phyloP scores from a whole-genome alignment of 2,888 invertebrate genomes.

The Pegoplata infirma region DNA sequence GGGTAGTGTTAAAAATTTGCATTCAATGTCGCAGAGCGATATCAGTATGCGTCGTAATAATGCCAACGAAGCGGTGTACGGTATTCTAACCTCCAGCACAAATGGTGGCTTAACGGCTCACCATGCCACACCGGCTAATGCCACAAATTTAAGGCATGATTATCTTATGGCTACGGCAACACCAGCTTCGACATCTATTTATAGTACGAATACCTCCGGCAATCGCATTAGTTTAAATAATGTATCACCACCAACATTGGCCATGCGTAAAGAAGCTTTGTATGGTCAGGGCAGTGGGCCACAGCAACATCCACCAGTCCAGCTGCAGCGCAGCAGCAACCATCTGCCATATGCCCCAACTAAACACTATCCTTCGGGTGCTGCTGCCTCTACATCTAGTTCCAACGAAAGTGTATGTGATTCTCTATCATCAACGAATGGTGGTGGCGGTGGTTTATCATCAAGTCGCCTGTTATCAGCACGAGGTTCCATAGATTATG shows the following conservation, averaged over 20 bases:
- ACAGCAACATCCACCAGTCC: slow-evolving; percentile 71
- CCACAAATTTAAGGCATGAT: slow-evolving; percentile 73
- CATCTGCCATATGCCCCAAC: slow-evolving; percentile 73
- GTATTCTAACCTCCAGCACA: slow-evolving; percentile 64
- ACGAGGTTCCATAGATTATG: slow-evolving; percentile 74
- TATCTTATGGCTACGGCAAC: slow-evolving; percentile 74
- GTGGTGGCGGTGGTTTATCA: slow-evolving; percentile 69
- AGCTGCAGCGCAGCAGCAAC: slow-evolving; percentile 71
- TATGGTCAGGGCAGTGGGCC: slow-evolving; percentile 67
- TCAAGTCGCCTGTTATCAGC: slow-evolving; percentile 67
- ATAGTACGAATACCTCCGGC: slow-evolving; percentile 66
- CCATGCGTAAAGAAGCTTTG: slow-evolving; percentile 72
- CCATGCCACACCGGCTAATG: slow-evolving; percentile 74
- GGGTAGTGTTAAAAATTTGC: slow-evolving; percentile 75
- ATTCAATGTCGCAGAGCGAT: slow-evolving; percentile 76
- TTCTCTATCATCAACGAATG: slow-evolving; percentile 81
- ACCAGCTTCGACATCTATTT: slow-evolving; percentile 70
- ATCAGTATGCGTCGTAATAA: slow-evolving; percentile 71
- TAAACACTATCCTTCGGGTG: slow-evolving; percentile 75
- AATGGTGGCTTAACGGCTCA: slow-evolving; percentile 72
- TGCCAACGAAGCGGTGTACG: slow-evolving; percentile 62
- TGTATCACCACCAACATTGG: slow-evolving; percentile 74
- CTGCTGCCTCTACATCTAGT: slow-evolving; percentile 83
- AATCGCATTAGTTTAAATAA: slow-evolving; percentile 73
- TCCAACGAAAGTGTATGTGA: slow-evolving; percentile 92